Conservation (phyloP, 1,140 invertebrate species). For the Macrosteles quadrilineatus region DNA sequence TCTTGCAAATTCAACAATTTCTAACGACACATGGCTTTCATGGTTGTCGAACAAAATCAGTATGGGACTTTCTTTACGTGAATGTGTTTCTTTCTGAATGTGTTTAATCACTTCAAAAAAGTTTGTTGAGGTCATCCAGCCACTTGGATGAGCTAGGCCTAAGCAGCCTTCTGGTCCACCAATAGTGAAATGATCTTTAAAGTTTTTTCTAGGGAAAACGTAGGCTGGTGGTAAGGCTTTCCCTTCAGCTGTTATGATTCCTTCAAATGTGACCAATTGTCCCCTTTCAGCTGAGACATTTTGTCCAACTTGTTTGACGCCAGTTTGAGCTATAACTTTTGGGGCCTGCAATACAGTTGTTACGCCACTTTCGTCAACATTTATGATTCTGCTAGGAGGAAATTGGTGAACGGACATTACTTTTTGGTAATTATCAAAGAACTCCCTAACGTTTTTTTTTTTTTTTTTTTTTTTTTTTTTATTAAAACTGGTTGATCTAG, state of each 20-base stretch:
- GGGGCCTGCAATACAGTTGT: too few relatives aligned
- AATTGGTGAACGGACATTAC: slow-evolving; percentile 34
- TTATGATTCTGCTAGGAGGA: slow-evolving; percentile 39
- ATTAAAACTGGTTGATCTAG: slow-evolving; percentile 28
- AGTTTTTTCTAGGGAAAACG: slow-evolving; percentile 43
- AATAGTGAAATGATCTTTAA: background rate
- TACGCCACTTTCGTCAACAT: slow-evolving; percentile 43
- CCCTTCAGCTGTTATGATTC: slow-evolving; percentile 41
- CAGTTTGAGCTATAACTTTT: slow-evolving; percentile 45
- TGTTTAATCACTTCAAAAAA: background rate
- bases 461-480: too few relatives aligned
- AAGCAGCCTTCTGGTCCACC: background rate
- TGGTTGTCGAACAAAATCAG: slow-evolving; percentile 36
- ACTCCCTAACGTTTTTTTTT: slow-evolving; percentile 18
- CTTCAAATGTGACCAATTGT: slow-evolving; percentile 41
- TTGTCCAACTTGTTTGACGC: slow-evolving; percentile 43
- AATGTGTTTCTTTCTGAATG: background rate
- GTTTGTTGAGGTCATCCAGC: background rate
- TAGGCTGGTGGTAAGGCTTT: slow-evolving; percentile 44
- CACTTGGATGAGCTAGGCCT: background rate
- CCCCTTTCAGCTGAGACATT: slow-evolving; percentile 43
- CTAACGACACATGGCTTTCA: slow-evolving; percentile 34
- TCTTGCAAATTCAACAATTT: slow-evolving; percentile 36
- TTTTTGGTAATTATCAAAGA: slow-evolving; percentile 28
- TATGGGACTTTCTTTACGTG: background rate